These are phyloP conservation scores for Brachionichthys hirsutus DNA, from an alignment of 2,113 vertebrate species.

Conservation along the genomic window DNA sequence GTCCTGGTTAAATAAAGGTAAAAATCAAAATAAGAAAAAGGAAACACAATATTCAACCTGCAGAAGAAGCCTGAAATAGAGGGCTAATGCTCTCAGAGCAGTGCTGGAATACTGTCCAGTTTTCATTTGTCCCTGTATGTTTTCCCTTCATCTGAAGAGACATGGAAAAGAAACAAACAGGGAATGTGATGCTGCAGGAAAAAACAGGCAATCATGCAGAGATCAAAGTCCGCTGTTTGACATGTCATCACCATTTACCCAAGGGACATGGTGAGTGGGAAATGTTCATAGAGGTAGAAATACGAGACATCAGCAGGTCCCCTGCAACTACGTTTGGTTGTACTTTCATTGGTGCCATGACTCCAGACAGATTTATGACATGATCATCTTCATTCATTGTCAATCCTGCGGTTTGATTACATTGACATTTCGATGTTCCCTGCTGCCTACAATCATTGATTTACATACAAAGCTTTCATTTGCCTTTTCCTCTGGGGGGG, in stretches of 20 bases:
- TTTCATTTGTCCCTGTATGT: slow-evolving; percentile 34
- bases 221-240: slow-evolving; percentile 65
- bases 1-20: no score
- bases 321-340: slow-evolving; percentile 11
- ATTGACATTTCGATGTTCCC: not conserved
- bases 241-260: slow-evolving; percentile 57
- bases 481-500: no score
- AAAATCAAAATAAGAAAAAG: no score
- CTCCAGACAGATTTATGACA: not conserved
- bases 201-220: slow-evolving; percentile 49
- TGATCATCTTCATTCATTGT: not conserved
- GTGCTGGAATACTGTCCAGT: slow-evolving; percentile 18
- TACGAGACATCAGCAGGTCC: slow-evolving; percentile 36
- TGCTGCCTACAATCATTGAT: not conserved
- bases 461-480: not conserved
- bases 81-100: slow-evolving; percentile 11
- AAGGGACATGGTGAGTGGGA: slow-evolving; percentile 68
- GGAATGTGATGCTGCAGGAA: slow-evolving; percentile 31
- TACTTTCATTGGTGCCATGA: not conserved
- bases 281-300: not conserved
- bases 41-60: slow-evolving; percentile 7
- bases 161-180: slow-evolving; percentile 63
- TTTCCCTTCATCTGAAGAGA: slow-evolving; percentile 44
- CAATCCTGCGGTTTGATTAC: not conserved
- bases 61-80: slow-evolving; percentile 13